Conservation (phyloP, 2,113 vertebrate genomes). For the Ibidorhyncha struthersii region DNA sequence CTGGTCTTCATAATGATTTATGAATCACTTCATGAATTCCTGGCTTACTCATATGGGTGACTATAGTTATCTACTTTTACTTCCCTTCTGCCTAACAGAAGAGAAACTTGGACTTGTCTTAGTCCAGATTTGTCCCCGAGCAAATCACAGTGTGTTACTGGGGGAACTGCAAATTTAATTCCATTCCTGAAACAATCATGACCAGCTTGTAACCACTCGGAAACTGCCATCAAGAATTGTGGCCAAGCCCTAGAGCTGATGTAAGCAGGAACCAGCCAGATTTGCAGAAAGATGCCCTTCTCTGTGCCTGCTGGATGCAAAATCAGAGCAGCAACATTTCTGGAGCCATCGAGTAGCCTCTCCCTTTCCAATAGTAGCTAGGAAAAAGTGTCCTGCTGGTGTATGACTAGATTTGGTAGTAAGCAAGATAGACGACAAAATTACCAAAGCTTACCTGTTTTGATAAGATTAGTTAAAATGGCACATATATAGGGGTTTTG, state of each 20-base stretch:
- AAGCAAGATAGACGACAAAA: background rate
- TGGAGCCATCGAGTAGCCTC: background rate
- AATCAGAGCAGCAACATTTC: background rate
- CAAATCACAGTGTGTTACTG: slow-evolving; percentile 71
- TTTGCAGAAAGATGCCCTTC: background rate
- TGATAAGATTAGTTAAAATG: background rate
- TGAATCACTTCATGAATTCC: slow-evolving; percentile 86
- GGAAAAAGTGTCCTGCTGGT: background rate
- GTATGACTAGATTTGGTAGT: background rate
- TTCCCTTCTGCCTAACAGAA: slow-evolving; percentile 77
- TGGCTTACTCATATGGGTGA: slow-evolving; percentile 74
- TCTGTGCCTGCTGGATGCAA: background rate
- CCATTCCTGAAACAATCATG: slow-evolving; percentile 76
- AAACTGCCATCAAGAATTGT: slow-evolving; percentile 66
- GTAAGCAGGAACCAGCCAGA: background rate
- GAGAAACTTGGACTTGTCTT: slow-evolving; percentile 60
- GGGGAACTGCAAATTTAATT: slow-evolving; percentile 73
- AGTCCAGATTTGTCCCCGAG: slow-evolving; percentile 69
- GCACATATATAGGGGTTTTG: background rate
- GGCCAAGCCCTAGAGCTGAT: slow-evolving; percentile 20
- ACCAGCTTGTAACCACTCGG: slow-evolving; percentile 73
- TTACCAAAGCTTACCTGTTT: background rate
- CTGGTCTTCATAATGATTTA: slow-evolving; percentile 80
- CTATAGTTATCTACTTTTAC: slow-evolving; percentile 80
- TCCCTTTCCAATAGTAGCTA: background rate